These are phyloP conservation scores for Anarrhichthys ocellatus DNA, from an alignment of 2,113 vertebrate genomes.

Conservation along the genomic window DNA sequence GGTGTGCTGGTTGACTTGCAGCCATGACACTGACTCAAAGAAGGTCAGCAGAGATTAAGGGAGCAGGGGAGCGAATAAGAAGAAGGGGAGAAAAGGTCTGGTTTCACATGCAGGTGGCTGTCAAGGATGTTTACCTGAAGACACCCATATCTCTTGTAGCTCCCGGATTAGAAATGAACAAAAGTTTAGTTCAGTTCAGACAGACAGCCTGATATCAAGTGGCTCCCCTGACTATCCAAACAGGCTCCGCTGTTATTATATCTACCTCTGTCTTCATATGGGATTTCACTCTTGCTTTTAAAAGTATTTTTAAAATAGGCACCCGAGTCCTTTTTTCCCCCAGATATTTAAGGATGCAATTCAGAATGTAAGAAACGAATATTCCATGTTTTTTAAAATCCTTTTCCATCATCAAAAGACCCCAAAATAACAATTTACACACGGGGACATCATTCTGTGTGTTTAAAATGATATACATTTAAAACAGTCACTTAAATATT, in stretches of 20 bases:
- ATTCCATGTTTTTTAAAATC: not conserved
- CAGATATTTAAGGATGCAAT: slow-evolving; percentile 38
- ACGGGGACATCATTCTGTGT: slow-evolving; percentile 14
- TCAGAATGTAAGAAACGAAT: slow-evolving; percentile 8
- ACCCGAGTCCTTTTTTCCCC: slow-evolving; percentile 5
- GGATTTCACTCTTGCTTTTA: slow-evolving; percentile 65
- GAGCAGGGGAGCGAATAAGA: slow-evolving; percentile 34
- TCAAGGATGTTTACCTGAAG: slow-evolving; percentile 75
- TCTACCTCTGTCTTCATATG: slow-evolving; percentile 58
- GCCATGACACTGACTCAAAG: slow-evolving; percentile 49
- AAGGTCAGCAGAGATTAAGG: slow-evolving; percentile 70
- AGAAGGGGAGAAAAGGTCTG: slow-evolving; percentile 58
- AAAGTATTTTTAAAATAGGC: slow-evolving; percentile 14
- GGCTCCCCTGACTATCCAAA: slow-evolving; percentile 63
- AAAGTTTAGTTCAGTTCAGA: slow-evolving; percentile 62
- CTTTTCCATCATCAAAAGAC: not conserved
- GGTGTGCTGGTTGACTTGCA: slow-evolving; percentile 37
- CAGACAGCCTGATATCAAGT: slow-evolving; percentile 64
- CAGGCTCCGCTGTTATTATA: slow-evolving; percentile 59
- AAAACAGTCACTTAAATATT: slow-evolving; percentile 41
- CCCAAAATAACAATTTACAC: not conserved
- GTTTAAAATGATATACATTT: slow-evolving; percentile 41
- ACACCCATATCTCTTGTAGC: slow-evolving; percentile 54
- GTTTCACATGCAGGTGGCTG: slow-evolving; percentile 78
- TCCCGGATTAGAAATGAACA: slow-evolving; percentile 73